Percentiles rank a stretch among this genome's conserved stretches.
phyloP scores from a whole-genome alignment of 2,888 invertebrate species.

The Lepetodrilus schrolli region DNA sequence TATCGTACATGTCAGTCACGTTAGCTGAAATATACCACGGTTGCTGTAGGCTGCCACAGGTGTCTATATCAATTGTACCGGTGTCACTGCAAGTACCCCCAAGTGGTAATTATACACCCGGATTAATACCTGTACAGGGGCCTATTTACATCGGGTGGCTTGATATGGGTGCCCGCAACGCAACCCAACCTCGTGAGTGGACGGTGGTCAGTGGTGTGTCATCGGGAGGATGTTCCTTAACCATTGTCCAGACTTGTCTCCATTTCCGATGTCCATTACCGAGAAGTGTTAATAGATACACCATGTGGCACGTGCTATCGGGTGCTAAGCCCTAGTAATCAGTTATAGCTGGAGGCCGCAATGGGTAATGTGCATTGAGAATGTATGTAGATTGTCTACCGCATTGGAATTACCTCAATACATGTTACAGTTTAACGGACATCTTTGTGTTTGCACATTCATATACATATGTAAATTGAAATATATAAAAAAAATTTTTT shows the following conservation, averaged over 20 bases:
- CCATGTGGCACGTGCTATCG: conserved; percentile 20
- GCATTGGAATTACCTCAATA: no score
- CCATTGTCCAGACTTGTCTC: conserved; percentile 5
- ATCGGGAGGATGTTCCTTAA: not conserved
- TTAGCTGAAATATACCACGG: conserved; percentile 5
- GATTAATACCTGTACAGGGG: not conserved
- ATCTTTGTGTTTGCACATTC: no score
- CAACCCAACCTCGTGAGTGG: not conserved
- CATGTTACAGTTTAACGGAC: no score
- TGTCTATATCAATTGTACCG: not conserved
- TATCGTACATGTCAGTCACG: not conserved
- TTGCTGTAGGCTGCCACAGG: conserved; percentile 4
- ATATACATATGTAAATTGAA: no score
- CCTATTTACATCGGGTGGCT: not conserved
- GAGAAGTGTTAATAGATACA: conserved; percentile 3
- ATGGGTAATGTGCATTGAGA: no score
- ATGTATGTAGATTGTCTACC: no score
- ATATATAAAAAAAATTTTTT: no score
- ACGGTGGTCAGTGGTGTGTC: conserved; percentile 3
- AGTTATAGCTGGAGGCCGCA: not conserved
- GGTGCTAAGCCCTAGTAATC: not conserved
- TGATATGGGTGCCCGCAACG: not conserved
- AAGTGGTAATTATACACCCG: conserved; percentile 10
- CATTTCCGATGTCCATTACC: conserved; percentile 14
- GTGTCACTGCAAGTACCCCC: conserved; percentile 5